Percentiles rank a stretch among this genome's conserved stretches.
phyloP scores from a whole-genome alignment of 2,797 vertebrate genomes.

The Anniella stebbinsi region DNA sequence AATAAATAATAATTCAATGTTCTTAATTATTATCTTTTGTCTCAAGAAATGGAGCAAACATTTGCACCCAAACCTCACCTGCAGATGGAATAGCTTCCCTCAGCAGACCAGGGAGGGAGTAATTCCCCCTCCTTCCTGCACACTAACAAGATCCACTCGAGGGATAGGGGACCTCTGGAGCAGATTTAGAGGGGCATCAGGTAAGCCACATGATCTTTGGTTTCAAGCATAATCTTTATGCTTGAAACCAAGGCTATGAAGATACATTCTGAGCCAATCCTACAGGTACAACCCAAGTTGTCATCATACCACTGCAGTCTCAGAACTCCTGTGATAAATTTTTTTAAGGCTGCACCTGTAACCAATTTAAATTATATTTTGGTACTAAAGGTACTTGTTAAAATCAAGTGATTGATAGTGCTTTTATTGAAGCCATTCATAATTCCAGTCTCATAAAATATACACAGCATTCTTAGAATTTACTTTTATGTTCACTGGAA shows the following conservation, averaged over 20 bases:
- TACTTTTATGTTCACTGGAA: slow-evolving; percentile 23
- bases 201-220: not conserved
- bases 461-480: slow-evolving; percentile 24
- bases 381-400: not conserved
- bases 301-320: not conserved
- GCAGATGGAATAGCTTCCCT: no score
- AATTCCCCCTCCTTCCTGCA: no score
- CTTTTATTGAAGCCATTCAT: slow-evolving; percentile 1
- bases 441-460: not conserved
- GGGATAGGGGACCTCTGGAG: no score
- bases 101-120: no score
- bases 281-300: not conserved
- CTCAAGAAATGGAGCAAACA: not conserved
- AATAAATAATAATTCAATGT: not conserved
- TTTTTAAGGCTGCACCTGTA: slow-evolving; percentile 10
- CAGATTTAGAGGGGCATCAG: not conserved
- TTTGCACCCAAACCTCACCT: not conserved
- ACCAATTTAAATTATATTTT: slow-evolving; percentile 18
- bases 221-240: not conserved
- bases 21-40: not conserved
- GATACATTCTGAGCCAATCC: rapidly evolving
- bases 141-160: no score
- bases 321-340: not conserved
- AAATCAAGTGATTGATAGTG: slow-evolving; percentile 15
- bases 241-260: not conserved